These are phyloP conservation scores for Gymnogyps californianus DNA, from an alignment of 2,113 vertebrate genomes.

Conservation along the genomic window DNA sequence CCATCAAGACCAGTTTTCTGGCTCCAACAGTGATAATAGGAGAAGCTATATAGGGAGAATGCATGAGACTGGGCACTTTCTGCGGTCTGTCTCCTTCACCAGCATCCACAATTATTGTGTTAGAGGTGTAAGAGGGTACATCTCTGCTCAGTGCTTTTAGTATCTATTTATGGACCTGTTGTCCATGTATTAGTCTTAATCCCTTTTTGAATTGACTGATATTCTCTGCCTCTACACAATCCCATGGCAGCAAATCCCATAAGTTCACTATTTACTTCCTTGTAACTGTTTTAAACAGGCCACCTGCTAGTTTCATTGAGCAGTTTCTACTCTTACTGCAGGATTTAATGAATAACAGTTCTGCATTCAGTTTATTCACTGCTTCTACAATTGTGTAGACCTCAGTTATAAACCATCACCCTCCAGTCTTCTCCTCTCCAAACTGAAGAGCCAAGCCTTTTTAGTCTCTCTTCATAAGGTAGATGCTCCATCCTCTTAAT, in stretches of 20 bases:
- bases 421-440: neutral
- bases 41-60: neutral
- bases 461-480: neutral
- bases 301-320: neutral
- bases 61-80: neutral
- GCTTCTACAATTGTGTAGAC: neutral
- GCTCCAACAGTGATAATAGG: slow-evolving; percentile 19
- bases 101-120: neutral
- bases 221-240: neutral
- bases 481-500: neutral
- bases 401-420: neutral
- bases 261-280: neutral
- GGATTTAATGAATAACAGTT: neutral
- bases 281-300: neutral
- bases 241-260: neutral
- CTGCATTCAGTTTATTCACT: neutral
- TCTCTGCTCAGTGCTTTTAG: neutral
- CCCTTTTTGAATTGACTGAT: neutral
- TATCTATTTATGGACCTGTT: neutral
- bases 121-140: neutral
- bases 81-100: neutral
- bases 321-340: neutral
- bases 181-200: neutral
- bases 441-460: neutral
- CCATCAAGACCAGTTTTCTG: neutral